These are phyloP conservation scores for Eugnorisma glareosa DNA, from an alignment of 2,888 invertebrate species.

Conservation along the genomic window DNA sequence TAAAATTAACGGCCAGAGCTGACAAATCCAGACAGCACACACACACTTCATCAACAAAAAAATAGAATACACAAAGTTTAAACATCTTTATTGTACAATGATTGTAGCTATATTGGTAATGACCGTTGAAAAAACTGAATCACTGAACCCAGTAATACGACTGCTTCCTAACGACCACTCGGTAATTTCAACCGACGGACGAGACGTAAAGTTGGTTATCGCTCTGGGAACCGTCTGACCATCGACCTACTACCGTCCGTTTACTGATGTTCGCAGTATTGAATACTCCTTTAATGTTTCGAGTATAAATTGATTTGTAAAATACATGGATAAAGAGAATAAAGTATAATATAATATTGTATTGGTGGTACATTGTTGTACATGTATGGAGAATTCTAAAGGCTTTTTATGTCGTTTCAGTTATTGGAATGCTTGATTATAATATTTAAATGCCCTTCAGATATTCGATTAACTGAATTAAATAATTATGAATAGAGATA, in stretches of 20 bases:
- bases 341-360: not conserved
- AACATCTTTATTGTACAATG: not conserved
- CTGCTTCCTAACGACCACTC: slow-evolving; percentile 21
- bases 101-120: not conserved
- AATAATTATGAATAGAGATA: not conserved
- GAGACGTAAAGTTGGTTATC: slow-evolving; percentile 12
- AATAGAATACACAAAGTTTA: not conserved
- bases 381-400: not conserved
- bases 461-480: not conserved
- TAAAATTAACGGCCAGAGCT: not conserved
- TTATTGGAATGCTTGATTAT: not conserved
- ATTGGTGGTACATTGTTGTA: not conserved
- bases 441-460: not conserved
- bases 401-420: not conserved
- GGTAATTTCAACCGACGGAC: slow-evolving; percentile 19
- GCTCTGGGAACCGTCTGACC: not conserved
- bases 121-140: not conserved
- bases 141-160: not conserved
- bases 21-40: not conserved
- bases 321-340: not conserved
- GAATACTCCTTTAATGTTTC: not conserved
- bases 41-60: not conserved
- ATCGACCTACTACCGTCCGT: slow-evolving; percentile 14
- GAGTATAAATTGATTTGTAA: too few species aligned
- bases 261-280: slow-evolving; percentile 11